Conservation (phyloP, 1,140 invertebrate species). For the Ceratitis capitata region DNA sequence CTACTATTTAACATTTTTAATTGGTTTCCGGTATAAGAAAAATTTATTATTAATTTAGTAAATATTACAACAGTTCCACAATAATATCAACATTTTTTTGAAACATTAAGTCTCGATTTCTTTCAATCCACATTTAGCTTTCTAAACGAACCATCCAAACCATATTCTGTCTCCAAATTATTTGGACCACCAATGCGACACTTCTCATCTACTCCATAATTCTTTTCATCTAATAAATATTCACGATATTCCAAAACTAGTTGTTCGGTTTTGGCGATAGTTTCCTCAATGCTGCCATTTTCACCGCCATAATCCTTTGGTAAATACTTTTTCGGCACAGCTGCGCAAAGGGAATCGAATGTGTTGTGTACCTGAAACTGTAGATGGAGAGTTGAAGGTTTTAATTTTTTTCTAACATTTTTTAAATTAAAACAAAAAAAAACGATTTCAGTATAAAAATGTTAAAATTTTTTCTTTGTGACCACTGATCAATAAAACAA, state of each 20-base stretch:
- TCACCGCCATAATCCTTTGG: conserved; percentile 70
- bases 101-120: neutral
- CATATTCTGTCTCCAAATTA: conserved; percentile 67
- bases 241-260: conserved; percentile 60
- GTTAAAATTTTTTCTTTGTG: too few relatives aligned
- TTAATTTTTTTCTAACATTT: too few relatives aligned
- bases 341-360: conserved; percentile 64
- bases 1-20: too few relatives aligned
- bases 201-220: conserved; percentile 69
- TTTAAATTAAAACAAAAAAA: too few relatives aligned
- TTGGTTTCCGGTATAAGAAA: too few relatives aligned
- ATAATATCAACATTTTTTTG: neutral
- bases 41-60: neutral
- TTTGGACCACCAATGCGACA: conserved; percentile 59
- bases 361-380: conserved; percentile 49
- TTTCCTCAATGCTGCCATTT: conserved; percentile 61
- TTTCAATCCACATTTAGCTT: conserved; percentile 55
- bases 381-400: neutral
- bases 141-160: conserved; percentile 71
- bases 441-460: too few relatives aligned
- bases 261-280: neutral
- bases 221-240: conserved; percentile 67
- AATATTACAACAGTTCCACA: neutral
- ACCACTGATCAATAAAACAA: too few relatives aligned
- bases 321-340: conserved; percentile 66